Conservation (phyloP, 2,888 invertebrate genomes). For the Luffia ferchaultella region DNA sequence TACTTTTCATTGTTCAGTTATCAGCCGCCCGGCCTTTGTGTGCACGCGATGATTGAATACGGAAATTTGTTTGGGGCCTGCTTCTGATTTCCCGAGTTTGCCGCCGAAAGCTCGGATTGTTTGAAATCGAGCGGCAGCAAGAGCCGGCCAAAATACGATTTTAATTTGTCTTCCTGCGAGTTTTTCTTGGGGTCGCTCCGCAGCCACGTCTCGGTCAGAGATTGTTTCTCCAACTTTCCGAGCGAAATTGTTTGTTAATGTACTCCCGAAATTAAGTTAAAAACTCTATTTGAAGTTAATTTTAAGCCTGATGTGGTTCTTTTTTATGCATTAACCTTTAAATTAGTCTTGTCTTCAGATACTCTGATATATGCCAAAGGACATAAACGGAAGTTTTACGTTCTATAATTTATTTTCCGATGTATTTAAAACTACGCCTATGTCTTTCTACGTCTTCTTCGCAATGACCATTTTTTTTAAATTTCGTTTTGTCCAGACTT, state of each 20-base stretch:
- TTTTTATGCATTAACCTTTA: no score
- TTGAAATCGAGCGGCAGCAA: conserved; percentile 14
- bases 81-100: conserved; percentile 54
- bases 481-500: no score
- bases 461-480: no score
- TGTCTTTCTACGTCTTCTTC: no score
- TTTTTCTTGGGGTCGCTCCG: neutral
- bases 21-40: conserved; percentile 60
- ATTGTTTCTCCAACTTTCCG: neutral
- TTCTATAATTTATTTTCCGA: no score
- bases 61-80: conserved; percentile 62
- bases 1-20: conserved; percentile 67
- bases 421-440: no score
- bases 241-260: neutral
- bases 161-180: neutral
- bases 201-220: neutral
- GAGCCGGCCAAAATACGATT: neutral
- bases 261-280: neutral
- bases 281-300: neutral
- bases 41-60: conserved; percentile 61
- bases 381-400: no score
- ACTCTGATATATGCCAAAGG: no score
- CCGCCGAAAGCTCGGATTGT: conserved; percentile 47
- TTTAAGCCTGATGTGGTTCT: no score
- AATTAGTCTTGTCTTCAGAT: no score